Base-by-base conservation (phyloP, 2,113 vertebrate species). In the Caloenas nicobarica region DNA sequence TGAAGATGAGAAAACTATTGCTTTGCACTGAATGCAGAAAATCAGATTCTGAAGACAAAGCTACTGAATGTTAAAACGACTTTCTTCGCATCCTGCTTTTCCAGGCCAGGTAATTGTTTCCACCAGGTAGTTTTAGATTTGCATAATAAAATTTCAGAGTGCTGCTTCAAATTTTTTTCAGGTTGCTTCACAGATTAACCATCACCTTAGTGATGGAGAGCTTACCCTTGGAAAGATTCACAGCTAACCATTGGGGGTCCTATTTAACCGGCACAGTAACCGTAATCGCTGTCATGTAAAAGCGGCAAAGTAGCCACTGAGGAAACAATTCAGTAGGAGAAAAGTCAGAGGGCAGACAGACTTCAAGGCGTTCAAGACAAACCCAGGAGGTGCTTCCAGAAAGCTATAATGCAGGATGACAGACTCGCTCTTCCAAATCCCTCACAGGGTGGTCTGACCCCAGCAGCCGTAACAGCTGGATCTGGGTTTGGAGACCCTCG, bases 401-500 rank as follows among this genome's bases (percentile, higher is more conserved):
- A 68, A 53, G 73, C 86, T 26, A 1, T 31, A 81, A 46, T 3
- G 44, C 48, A 65, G 51, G 33, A 79, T 51, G 81, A 62, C 40
- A 95, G 81, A 61, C 69, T 14, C 7, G 16, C 61, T 81, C 84
- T 65, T 31, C 69, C 56, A 91, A 94, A 93, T 79, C 56, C 83
- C 83, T 40, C 7, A 53, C 91, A 89, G 95, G 91, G 93, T 76
- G 81, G 91, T 84, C 94, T 81, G 73, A 89, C 24, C 33, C 53
- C 11, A 1, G 61, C 93, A 87, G 83, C 91, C 4, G 2, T 64
- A 96, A 95, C 95, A 97, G 94, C 94, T 96, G 95, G 95, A 96
- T 92, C 29, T 74, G 83, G 26, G 22, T 16, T 84, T 60, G 36
- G 83, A 74, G 86, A 90, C 89, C 95, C 80, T 66, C 64, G 51